Evolutionary conservation across 2,888 invertebrate genomes (phyloP).

Genomic region (Coleophora flavipennella): DNA sequence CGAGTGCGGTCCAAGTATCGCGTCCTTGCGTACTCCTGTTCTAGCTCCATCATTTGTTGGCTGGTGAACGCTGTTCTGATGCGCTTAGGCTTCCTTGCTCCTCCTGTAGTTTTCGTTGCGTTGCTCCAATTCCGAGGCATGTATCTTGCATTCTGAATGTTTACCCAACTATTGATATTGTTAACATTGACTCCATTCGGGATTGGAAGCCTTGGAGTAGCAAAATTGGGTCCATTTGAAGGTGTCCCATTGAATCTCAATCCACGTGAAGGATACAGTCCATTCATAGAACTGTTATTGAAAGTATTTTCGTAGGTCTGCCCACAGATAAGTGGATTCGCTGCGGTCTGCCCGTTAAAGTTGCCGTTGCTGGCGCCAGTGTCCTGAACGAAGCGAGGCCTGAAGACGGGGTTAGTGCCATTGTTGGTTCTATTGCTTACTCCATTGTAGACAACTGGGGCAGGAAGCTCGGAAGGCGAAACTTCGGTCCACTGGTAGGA

Average conservation of each 20-base stretch:
- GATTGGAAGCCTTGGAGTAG: constrained; percentile 11
- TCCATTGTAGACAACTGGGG: neutral
- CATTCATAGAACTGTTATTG: neutral
- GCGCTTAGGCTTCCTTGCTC: constrained; percentile 68
- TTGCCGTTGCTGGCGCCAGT: constrained; percentile 14
- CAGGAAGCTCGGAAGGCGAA: neutral
- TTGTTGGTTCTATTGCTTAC: constrained; percentile 14
- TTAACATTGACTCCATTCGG: no score
- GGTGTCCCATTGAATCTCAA: constrained; percentile 2
- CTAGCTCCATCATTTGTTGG: constrained; percentile 80
- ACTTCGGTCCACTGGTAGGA: constrained; percentile 22
- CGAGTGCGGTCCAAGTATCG: constrained; percentile 81
- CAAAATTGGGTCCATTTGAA: constrained; percentile 10
- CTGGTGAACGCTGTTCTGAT: constrained; percentile 86
- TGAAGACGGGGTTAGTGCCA: constrained; percentile 11
- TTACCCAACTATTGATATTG: no score
- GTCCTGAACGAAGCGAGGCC: constrained; percentile 5
- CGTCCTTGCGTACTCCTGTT: constrained; percentile 79
- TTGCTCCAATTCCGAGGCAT: constrained; percentile 12
- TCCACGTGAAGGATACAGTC: constrained; percentile 1
- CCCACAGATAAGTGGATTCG: no score
- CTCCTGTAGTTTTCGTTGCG: constrained; percentile 20
- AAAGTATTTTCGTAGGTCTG: no score
- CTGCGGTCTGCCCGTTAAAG: constrained; percentile 8
- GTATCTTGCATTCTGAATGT: constrained; percentile 9